Evolutionary conservation across 2,113 vertebrate species (phyloP).

Genomic region (Indri indri): DNA sequence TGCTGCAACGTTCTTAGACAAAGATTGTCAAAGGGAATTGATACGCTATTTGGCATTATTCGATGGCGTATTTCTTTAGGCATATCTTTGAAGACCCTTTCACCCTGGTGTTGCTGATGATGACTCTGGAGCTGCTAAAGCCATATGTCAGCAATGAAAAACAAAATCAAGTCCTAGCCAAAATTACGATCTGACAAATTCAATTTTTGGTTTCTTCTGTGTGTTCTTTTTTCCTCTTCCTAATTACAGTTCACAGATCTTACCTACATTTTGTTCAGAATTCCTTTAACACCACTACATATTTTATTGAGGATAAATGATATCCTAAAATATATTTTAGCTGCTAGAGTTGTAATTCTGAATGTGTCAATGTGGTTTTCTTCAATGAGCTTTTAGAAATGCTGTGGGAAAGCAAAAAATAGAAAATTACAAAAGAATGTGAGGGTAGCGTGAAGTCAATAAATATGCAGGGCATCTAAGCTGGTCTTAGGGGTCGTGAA

Average conservation of each 20-base stretch:
- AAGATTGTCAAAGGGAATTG: not conserved
- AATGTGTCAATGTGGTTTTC: not conserved
- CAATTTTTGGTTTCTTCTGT: not conserved
- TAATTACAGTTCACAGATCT: not conserved
- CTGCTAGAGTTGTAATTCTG: not conserved
- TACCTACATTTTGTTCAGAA: not conserved
- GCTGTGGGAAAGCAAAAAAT: not conserved
- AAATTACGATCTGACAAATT: not conserved
- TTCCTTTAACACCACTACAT: not conserved
- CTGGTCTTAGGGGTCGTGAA: not conserved
- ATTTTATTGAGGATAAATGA: not conserved
- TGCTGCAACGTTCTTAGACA: not conserved
- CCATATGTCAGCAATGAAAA: not conserved
- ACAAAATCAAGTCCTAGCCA: not conserved
- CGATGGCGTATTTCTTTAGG: not conserved
- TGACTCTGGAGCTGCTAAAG: not conserved
- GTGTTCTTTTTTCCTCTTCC: not conserved
- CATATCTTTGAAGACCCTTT: not conserved
- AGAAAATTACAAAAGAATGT: not conserved
- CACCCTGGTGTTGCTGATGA: not conserved
- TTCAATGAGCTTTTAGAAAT: not conserved
- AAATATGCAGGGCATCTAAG: rapidly evolving
- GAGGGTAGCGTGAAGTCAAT: not conserved
- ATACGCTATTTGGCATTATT: not conserved
- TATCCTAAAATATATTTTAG: not conserved